Percentiles rank a stretch among this genome's conserved stretches.
Evolutionary conservation across 2,888 invertebrate genomes (phyloP).

Genomic region (Steromphala cineraria): DNA sequence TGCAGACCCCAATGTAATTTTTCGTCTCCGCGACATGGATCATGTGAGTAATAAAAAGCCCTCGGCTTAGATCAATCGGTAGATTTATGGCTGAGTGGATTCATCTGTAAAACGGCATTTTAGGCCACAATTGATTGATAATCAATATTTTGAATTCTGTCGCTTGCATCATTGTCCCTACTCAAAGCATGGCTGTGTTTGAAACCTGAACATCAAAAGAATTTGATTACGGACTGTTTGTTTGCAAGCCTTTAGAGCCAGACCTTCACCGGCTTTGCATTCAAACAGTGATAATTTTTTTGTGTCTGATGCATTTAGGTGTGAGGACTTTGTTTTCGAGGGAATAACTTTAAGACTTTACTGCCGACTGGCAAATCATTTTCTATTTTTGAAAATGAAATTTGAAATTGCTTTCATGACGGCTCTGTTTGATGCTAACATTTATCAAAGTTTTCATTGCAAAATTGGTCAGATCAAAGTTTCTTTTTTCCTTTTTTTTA

Average conservation of each 20-base stretch:
- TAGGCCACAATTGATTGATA: slow-evolving; percentile 15
- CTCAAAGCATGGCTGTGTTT: not conserved
- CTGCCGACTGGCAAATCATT: not conserved
- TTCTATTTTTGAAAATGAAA: slow-evolving; percentile 2
- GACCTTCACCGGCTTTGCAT: not conserved
- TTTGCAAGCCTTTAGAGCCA: not conserved
- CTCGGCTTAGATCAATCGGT: slow-evolving; percentile 10
- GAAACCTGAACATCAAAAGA: slow-evolving; percentile 6
- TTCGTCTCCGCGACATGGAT: slow-evolving; percentile 3
- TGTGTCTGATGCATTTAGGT: not conserved
- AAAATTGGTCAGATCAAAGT: too few species aligned
- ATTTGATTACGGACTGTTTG: not conserved
- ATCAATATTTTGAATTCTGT: slow-evolving; percentile 21
- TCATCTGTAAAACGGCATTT: slow-evolving; percentile 21
- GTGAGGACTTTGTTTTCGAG: not conserved
- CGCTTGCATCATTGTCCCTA: not conserved
- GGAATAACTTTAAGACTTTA: not conserved
- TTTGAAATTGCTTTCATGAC: not conserved
- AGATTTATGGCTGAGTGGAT: slow-evolving; percentile 1
- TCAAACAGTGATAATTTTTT: not conserved
- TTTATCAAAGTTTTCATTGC: too few species aligned
- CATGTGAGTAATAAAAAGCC: slow-evolving; percentile 17
- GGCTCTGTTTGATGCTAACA: too few species aligned
- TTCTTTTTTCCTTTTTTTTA: too few species aligned
- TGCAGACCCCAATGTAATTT: not conserved